phyloP scores from a whole-genome alignment of 2,113 vertebrate genomes.

The Cheirogaleus medius region DNA sequence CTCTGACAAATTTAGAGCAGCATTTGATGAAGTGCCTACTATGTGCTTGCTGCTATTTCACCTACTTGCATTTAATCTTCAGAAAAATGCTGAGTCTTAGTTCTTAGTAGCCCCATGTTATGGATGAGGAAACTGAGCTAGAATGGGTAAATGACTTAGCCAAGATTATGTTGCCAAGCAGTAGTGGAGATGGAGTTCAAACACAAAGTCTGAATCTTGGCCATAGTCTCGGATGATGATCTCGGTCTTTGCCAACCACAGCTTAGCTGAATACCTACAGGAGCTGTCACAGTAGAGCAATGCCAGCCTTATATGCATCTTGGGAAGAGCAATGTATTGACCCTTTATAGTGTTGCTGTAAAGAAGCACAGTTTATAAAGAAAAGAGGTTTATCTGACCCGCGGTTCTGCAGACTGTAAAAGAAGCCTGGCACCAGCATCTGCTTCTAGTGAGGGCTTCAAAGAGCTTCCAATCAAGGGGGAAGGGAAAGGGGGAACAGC shows the following conservation, averaged over 20 bases:
- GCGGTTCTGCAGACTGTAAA: too few species aligned
- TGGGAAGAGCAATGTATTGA: neutral
- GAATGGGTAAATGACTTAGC: neutral
- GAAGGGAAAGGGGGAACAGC: too few species aligned
- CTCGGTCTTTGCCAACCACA: neutral
- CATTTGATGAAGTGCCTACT: neutral
- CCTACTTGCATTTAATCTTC: neutral
- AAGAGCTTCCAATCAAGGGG: too few species aligned
- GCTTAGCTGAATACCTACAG: neutral
- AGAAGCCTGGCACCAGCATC: too few species aligned
- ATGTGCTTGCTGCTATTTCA: neutral
- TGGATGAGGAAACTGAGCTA: neutral
- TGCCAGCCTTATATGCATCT: neutral
- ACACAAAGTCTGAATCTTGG: neutral
- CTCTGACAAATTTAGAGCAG: neutral
- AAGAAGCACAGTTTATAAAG: too few species aligned
- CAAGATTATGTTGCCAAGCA: neutral
- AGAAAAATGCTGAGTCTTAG: neutral
- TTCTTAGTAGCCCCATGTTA: neutral
- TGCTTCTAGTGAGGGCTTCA: too few species aligned
- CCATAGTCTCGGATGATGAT: fast-evolving
- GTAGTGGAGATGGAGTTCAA: neutral
- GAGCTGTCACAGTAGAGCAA: neutral
- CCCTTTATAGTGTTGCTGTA: too few species aligned
- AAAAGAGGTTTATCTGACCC: too few species aligned